Conservation (phyloP, 2,888 invertebrate genomes). For the Lepidocyrtoides sp. region DNA sequence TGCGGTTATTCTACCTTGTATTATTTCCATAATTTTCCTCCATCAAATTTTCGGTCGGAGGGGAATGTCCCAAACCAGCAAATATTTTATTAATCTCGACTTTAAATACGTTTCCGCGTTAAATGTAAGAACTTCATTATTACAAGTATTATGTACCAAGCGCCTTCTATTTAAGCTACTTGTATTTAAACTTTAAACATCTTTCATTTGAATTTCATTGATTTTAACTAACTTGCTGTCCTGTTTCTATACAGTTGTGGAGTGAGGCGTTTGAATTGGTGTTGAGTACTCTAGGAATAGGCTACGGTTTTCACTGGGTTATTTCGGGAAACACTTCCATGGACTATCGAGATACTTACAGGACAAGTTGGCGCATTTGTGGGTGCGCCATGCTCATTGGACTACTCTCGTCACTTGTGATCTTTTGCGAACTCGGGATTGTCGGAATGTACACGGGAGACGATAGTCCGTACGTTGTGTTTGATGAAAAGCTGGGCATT, state of each 20-base stretch:
- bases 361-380: slow-evolving; percentile 69
- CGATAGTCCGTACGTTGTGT: slow-evolving; percentile 40
- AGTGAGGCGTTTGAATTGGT: slow-evolving; percentile 80
- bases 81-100: slow-evolving; percentile 15
- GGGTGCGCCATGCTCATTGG: slow-evolving; percentile 52
- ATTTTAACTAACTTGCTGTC: background rate
- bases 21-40: background rate
- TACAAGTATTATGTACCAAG: too few relatives aligned
- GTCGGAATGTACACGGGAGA: slow-evolving; percentile 51
- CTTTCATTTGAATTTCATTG: slow-evolving; percentile 2
- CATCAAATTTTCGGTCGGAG: slow-evolving; percentile 27
- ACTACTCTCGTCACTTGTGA: slow-evolving; percentile 54
- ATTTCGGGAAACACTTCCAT: slow-evolving; percentile 61
- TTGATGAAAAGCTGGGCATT: slow-evolving; percentile 72
- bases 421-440: slow-evolving; percentile 78
- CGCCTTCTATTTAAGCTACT: too few relatives aligned
- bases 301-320: slow-evolving; percentile 66
- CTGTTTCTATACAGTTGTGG: slow-evolving; percentile 69
- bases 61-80: background rate
- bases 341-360: slow-evolving; percentile 51
- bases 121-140: slow-evolving; percentile 1
- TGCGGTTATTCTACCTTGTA: background rate
- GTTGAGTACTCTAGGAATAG: slow-evolving; percentile 74
- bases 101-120: slow-evolving; percentile 20
- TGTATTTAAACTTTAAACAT: too few relatives aligned